phyloP scores from a whole-genome alignment of 1,140 invertebrate genomes.

The Pachyrhynchus sulphureomaculatus region DNA sequence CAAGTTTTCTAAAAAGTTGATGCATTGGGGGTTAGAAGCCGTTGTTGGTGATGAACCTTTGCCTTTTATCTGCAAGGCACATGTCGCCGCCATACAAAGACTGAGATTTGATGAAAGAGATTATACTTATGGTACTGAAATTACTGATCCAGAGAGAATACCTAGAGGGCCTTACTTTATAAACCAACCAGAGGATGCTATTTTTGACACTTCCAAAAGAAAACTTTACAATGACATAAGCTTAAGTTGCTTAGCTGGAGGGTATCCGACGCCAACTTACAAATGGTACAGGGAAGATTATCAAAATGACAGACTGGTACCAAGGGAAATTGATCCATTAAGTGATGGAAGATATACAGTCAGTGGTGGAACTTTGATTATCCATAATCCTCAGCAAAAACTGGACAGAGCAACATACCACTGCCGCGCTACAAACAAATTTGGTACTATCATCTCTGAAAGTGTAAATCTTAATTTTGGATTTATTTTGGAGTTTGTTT shows the following conservation, averaged over 20 bases:
- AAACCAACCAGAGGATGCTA: conserved; percentile 76
- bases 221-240: conserved; percentile 71
- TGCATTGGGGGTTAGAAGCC: conserved; percentile 81
- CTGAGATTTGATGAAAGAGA: conserved; percentile 70
- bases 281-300: conserved; percentile 90
- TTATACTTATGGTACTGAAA: conserved; percentile 78
- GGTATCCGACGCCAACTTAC: conserved; percentile 88
- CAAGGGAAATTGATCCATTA: conserved; percentile 75
- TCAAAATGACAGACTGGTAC: conserved; percentile 71
- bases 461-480: conserved; percentile 87
- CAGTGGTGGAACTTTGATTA: conserved; percentile 88
- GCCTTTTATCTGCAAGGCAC: conserved; percentile 88
- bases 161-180: conserved; percentile 87
- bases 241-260: conserved; percentile 80
- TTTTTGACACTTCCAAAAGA: conserved; percentile 79
- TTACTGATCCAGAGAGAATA: conserved; percentile 74
- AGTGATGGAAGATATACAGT: conserved; percentile 75
- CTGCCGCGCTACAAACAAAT: conserved; percentile 87
- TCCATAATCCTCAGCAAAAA: conserved; percentile 79
- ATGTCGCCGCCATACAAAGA: conserved; percentile 64
- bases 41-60: conserved; percentile 73
- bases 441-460: conserved; percentile 85
- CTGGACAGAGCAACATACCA: conserved; percentile 86
- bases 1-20: conserved; percentile 68
- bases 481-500: conserved; percentile 88